Percentiles rank a stretch among this genome's conserved stretches.
Evolutionary conservation across 2,888 invertebrate genomes (phyloP).

Genomic region (Cephus rjabovi): DNA sequence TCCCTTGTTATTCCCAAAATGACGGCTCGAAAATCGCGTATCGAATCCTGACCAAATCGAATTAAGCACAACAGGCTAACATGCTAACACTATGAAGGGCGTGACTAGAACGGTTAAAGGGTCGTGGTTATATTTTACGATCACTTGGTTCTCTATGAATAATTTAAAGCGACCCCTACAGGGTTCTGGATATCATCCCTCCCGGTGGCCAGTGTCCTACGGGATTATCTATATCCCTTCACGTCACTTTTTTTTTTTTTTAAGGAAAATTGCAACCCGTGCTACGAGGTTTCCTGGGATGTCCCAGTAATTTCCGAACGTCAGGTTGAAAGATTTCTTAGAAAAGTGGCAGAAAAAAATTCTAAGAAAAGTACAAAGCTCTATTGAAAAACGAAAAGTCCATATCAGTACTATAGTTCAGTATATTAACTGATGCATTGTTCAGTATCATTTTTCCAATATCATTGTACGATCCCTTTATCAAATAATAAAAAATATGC

Average conservation of each 20-base stretch:
- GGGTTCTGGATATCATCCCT: conserved; percentile 1
- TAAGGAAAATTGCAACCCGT: not conserved
- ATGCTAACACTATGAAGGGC: not conserved
- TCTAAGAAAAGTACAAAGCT: not conserved
- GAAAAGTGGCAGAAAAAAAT: not conserved
- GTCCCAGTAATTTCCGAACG: not conserved
- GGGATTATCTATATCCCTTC: not conserved
- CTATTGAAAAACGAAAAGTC: not conserved
- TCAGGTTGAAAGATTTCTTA: not conserved
- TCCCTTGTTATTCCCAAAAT: conserved; percentile 14
- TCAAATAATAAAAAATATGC: not conserved
- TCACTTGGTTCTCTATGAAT: conserved; percentile 54
- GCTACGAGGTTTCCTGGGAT: not conserved
- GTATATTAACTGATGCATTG: not conserved
- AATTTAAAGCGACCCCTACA: conserved; percentile 41
- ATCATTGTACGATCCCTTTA: not conserved
- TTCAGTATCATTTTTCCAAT: not conserved
- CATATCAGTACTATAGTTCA: not conserved
- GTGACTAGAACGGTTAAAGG: not conserved
- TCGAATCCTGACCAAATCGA: conserved; percentile 32
- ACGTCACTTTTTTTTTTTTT: not conserved
- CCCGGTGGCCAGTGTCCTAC: not conserved
- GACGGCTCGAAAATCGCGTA: conserved; percentile 32
- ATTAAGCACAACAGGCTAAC: conserved; percentile 10
- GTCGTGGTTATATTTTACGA: conserved; percentile 46